Base-by-base conservation (phyloP, 2,888 invertebrate genomes). In the Ochlodes sylvanus region DNA sequence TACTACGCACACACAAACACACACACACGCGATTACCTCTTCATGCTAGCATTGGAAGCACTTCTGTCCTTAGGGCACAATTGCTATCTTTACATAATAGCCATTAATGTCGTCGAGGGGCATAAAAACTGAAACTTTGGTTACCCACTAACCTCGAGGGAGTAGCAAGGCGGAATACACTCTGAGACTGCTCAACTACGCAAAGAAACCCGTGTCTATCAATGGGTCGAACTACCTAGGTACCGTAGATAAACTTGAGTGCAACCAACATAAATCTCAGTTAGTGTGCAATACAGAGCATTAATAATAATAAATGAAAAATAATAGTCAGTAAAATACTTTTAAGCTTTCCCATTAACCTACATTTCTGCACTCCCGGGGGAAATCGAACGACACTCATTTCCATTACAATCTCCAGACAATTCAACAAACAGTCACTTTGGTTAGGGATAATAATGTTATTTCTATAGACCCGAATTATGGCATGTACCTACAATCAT, bases 351-450 rank as follows among this genome's bases (percentile, higher is more conserved):
- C 38, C 38, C 62, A 62, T 62, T 62, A 62, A 63, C 54, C 54
- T 15, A 54, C 63, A 54, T 54, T 41, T 15, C 41, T 9, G 41
- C 21, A 54, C n/a, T 54, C 54, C 41, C 27, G 41, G 27, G 54
- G 54, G 63, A 63, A 63, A 54, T 63, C 63, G 54, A 55, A 63
- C 55, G 34, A 34, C 63, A 15, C 63, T 63, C 42, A 63, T 63
- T 63, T 63, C 63, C 63, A 19, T 42, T 38, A 55, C 55, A 15
- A 17, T 42, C 54, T 63, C 44, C 54, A 63, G 55, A 55, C 44
- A 55, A 44, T 63, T 63, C 27, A 63, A 52, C 52, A 52, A 52
- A 52, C 52, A 52, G 21, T 27, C 52, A 6, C 21, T 52, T 52
- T 27, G 19, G 21, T 27, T 52, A 19, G 14, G 52, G 27, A 52